Evolutionary conservation across 2,113 vertebrate genomes (phyloP).

Genomic region (Ondatra zibethicus): DNA sequence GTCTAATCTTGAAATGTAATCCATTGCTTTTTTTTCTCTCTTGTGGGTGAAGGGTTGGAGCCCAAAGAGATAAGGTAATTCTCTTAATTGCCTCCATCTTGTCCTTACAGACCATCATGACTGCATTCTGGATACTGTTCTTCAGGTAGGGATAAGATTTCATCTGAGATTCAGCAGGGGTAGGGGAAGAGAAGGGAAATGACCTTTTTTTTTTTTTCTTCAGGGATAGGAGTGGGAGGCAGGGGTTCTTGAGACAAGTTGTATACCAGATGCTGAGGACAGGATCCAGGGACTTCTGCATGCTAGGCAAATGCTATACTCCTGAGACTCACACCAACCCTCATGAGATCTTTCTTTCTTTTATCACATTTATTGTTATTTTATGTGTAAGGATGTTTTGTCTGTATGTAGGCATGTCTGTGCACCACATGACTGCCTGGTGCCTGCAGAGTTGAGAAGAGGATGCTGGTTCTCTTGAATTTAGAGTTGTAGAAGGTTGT

Average conservation of each 20-base stretch:
- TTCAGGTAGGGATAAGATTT: neutral
- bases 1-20: neutral
- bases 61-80: neutral
- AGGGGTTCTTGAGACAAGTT: neutral
- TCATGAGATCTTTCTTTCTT: neutral
- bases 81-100: neutral
- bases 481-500: neutral
- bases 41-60: neutral
- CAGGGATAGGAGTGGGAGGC: neutral
- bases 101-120: neutral
- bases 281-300: neutral
- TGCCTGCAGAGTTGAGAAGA: neutral
- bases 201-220: neutral
- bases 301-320: neutral
- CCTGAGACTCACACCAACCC: neutral
- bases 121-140: neutral
- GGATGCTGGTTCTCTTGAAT: neutral
- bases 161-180: neutral
- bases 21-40: neutral
- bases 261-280: neutral
- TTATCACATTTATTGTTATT: neutral
- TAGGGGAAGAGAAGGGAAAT: neutral
- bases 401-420: neutral
- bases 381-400: neutral
- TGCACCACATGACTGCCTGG: neutral